These are phyloP conservation scores for Drosophila ustulata DNA, from an alignment of 2,888 invertebrate genomes.

Conservation along the genomic window DNA sequence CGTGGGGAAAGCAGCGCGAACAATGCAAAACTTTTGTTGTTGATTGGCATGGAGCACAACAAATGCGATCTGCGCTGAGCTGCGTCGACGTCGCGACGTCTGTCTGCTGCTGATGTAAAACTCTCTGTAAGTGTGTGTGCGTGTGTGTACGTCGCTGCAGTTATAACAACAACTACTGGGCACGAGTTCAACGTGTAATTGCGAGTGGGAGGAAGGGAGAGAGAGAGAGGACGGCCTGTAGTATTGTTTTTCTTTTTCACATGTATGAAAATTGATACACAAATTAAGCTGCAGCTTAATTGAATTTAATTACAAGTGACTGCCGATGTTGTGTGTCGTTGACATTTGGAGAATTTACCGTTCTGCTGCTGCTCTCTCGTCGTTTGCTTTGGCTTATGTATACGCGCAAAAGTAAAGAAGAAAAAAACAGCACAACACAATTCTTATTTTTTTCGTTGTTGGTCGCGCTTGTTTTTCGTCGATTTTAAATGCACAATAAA, in stretches of 20 bases:
- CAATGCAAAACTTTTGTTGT: slow-evolving; percentile 67
- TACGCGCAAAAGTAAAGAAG: slow-evolving; percentile 44
- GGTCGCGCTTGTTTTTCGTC: slow-evolving; percentile 25
- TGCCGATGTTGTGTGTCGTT: slow-evolving; percentile 42
- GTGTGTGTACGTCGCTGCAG: slow-evolving; percentile 33
- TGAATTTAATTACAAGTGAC: slow-evolving; percentile 79
- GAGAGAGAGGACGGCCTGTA: slow-evolving; percentile 16
- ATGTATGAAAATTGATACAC: slow-evolving; percentile 61
- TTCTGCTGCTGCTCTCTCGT: slow-evolving; percentile 53
- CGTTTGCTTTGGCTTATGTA: slow-evolving; percentile 58
- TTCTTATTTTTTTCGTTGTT: slow-evolving; percentile 26
- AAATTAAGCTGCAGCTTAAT: slow-evolving; percentile 76
- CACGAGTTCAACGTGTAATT: slow-evolving; percentile 46
- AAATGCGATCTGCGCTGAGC: slow-evolving; percentile 42
- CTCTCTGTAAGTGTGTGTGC: slow-evolving; percentile 8
- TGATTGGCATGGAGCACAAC: slow-evolving; percentile 53
- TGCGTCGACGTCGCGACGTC: slow-evolving; percentile 25
- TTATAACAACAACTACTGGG: slow-evolving; percentile 40
- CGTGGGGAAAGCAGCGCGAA: slow-evolving; percentile 44
- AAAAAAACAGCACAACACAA: slow-evolving; percentile 49
- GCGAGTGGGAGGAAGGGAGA: neutral
- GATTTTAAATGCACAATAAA: slow-evolving; percentile 28
- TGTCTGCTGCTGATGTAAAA: slow-evolving; percentile 13
- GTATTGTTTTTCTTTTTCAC: slow-evolving; percentile 25
- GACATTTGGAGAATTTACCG: slow-evolving; percentile 63